phyloP scores from a whole-genome alignment of 2,888 invertebrate genomes.

The Sphecodes monilicornis region DNA sequence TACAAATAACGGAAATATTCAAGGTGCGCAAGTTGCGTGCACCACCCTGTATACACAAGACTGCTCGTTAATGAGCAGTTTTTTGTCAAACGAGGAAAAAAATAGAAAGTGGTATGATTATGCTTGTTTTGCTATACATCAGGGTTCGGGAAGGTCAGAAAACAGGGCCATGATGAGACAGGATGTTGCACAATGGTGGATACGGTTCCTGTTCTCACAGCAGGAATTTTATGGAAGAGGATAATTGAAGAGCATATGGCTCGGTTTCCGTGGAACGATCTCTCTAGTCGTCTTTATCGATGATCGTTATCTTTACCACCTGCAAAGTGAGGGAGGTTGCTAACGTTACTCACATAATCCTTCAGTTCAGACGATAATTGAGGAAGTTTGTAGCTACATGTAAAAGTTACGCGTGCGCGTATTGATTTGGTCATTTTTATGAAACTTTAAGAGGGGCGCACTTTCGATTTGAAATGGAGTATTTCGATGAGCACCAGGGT shows the following conservation, averaged over 20 bases:
- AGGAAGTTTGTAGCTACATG: neutral
- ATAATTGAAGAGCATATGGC: slow-evolving; percentile 7
- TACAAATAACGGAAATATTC: neutral
- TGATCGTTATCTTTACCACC: neutral
- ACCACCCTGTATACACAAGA: neutral
- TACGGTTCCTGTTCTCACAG: slow-evolving; percentile 51
- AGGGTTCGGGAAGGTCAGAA: slow-evolving; percentile 60
- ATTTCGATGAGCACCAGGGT: too few species aligned
- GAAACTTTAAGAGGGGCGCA: neutral
- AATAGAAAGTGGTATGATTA: slow-evolving; percentile 13
- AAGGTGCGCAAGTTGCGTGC: too few species aligned
- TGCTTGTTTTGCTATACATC: slow-evolving; percentile 21
- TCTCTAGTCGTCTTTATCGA: neutral
- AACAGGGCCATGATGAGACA: slow-evolving; percentile 50
- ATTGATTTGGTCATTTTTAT: neutral
- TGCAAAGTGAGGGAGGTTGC: neutral
- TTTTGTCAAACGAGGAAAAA: neutral
- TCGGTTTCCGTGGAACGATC: neutral
- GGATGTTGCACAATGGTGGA: slow-evolving; percentile 64
- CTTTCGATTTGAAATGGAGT: neutral
- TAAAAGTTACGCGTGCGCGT: neutral
- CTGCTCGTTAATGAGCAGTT: neutral
- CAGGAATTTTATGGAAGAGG: slow-evolving; percentile 40
- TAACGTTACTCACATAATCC: neutral
- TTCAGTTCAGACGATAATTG: neutral